Conservation (phyloP, 1,140 invertebrate species). For the Hyles euphorbiae region DNA sequence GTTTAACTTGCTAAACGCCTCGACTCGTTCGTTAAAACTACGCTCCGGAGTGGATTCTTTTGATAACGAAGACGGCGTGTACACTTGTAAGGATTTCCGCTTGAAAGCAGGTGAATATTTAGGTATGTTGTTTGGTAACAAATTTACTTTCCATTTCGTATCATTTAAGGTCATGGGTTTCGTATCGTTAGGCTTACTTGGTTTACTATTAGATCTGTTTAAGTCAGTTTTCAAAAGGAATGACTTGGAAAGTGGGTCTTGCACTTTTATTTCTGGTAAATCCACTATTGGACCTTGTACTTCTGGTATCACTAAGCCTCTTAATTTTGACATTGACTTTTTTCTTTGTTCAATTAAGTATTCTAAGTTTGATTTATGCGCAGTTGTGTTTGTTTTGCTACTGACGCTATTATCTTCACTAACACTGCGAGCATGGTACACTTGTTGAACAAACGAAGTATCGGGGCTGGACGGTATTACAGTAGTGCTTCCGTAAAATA, state of each 20-base stretch:
- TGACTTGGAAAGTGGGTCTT: slow-evolving; percentile 57
- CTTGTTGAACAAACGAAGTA: slow-evolving; percentile 33
- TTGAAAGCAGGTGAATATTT: slow-evolving; percentile 92
- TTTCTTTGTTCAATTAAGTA: slow-evolving; percentile 86
- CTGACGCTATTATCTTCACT: slow-evolving; percentile 56
- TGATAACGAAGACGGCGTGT: slow-evolving; percentile 68
- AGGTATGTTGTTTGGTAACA: slow-evolving; percentile 77
- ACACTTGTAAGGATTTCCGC: slow-evolving; percentile 82
- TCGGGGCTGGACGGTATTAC: slow-evolving; percentile 48
- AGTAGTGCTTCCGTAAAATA: slow-evolving; percentile 67
- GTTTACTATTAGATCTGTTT: slow-evolving; percentile 35
- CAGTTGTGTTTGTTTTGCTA: slow-evolving; percentile 50
- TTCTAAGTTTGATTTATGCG: slow-evolving; percentile 77
- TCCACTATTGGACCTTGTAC: slow-evolving; percentile 75
- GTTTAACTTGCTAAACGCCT: slow-evolving; percentile 40
- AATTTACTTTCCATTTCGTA: slow-evolving; percentile 75
- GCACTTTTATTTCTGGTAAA: slow-evolving; percentile 88
- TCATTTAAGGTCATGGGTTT: slow-evolving; percentile 46
- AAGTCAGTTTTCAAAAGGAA: slow-evolving; percentile 46
- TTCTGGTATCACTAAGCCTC: slow-evolving; percentile 91
- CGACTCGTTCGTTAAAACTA: slow-evolving; percentile 50
- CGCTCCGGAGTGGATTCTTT: slow-evolving; percentile 65
- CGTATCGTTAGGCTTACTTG: slow-evolving; percentile 33
- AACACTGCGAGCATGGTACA: slow-evolving; percentile 59
- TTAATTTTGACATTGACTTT: slow-evolving; percentile 87